Evolutionary conservation across 2,113 vertebrate species (phyloP).

Genomic region (Pseudois nayaur): DNA sequence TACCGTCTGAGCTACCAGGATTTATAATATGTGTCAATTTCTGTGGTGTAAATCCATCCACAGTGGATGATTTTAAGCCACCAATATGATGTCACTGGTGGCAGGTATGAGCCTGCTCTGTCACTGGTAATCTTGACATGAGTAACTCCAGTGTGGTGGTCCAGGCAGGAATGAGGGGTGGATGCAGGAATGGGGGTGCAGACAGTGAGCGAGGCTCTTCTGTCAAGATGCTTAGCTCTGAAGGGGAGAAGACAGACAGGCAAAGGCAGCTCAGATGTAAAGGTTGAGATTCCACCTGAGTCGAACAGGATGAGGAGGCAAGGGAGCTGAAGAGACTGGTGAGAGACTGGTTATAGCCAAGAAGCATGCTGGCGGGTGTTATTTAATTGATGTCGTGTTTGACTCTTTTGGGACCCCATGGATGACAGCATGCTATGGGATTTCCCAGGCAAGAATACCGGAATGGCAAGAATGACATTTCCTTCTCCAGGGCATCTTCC

Average conservation of each 20-base stretch:
- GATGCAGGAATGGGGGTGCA: not conserved
- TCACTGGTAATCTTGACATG: not conserved
- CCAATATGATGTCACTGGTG: not conserved
- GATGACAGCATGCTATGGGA: not conserved
- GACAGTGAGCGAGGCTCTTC: not conserved
- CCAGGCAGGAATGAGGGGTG: not conserved
- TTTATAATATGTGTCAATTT: not conserved
- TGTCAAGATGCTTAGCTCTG: not conserved
- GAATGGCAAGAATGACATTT: not conserved
- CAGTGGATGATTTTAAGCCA: not conserved
- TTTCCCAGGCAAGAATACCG: not conserved
- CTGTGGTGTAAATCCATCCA: not conserved
- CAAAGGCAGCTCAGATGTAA: not conserved
- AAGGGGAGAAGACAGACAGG: not conserved
- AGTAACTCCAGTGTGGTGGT: not conserved
- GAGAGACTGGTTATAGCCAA: not conserved
- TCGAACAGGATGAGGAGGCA: not conserved
- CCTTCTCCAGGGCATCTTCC: not conserved
- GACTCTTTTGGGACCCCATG: not conserved
- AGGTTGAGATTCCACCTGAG: not conserved
- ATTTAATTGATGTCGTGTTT: not conserved
- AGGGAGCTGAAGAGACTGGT: not conserved
- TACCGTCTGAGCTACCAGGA: too few relatives aligned
- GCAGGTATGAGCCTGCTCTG: not conserved
- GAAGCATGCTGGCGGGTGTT: not conserved